These are phyloP conservation scores for Euleptes europaea DNA, from an alignment of 2,113 vertebrate species.

Conservation along the genomic window DNA sequence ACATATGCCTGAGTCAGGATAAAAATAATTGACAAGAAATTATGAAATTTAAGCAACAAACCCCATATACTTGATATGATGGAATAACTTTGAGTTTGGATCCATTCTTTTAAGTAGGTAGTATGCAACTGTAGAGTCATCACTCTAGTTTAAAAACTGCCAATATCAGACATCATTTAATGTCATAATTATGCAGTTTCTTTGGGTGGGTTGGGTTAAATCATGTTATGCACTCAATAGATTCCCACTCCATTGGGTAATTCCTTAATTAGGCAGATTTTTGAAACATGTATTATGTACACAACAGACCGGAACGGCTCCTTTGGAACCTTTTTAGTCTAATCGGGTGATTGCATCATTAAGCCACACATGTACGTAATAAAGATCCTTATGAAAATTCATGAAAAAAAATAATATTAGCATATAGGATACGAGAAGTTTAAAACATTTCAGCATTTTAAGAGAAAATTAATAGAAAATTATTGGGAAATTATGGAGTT, in stretches of 20 bases:
- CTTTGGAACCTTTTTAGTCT: conserved; percentile 75
- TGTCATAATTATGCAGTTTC: conserved; percentile 61
- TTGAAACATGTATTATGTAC: conserved; percentile 79
- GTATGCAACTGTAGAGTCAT: conserved; percentile 25
- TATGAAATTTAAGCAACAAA: neutral
- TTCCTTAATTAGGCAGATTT: conserved; percentile 80
- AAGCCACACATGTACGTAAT: conserved; percentile 77
- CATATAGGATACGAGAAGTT: conserved; percentile 59
- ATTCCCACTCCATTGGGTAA: conserved; percentile 72
- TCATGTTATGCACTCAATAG: conserved; percentile 64
- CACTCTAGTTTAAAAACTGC: conserved; percentile 52
- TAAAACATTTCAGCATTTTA: conserved; percentile 55
- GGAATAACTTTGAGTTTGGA: conserved; percentile 22
- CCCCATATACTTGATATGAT: neutral
- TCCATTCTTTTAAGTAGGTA: conserved; percentile 28
- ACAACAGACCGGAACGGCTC: conserved; percentile 80
- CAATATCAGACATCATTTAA: conserved; percentile 59
- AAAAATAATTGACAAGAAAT: neutral
- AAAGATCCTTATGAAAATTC: conserved; percentile 81
- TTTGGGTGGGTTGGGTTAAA: conserved; percentile 59
- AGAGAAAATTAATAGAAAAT: conserved; percentile 22
- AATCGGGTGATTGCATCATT: conserved; percentile 82
- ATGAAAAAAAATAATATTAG: conserved; percentile 73
- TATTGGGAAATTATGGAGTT: neutral
- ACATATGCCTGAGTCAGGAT: neutral